Conservation (phyloP, 2,113 vertebrate genomes). For the Cacatua alba region DNA sequence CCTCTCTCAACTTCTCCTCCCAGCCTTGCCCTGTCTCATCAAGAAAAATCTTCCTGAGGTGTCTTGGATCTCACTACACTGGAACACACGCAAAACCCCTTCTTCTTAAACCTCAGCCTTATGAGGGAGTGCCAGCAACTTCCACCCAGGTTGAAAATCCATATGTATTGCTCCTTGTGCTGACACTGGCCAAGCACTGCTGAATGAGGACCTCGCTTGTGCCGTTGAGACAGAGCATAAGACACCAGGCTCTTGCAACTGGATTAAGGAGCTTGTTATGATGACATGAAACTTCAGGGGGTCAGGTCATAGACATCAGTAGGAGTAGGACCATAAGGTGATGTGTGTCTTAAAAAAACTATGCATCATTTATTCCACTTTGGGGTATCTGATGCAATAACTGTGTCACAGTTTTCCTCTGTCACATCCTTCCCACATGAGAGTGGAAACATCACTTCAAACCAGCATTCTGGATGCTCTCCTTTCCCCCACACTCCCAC, state of each 20-base stretch:
- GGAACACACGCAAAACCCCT: not conserved
- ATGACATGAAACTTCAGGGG: not conserved
- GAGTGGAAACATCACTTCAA: constrained; percentile 42
- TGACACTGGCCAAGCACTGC: not conserved
- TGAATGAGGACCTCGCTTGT: not conserved
- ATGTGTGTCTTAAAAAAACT: not conserved
- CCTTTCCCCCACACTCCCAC: constrained; percentile 60
- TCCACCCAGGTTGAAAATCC: not conserved
- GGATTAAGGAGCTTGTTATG: not conserved
- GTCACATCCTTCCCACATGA: constrained; percentile 48
- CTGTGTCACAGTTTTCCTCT: constrained; percentile 14
- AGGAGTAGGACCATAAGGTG: not conserved
- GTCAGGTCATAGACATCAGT: not conserved
- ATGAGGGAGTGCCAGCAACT: not conserved
- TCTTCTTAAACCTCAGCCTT: not conserved
- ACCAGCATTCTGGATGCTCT: constrained; percentile 28
- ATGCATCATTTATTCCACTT: constrained; percentile 36
- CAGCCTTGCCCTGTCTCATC: not conserved
- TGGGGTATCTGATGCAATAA: constrained; percentile 37
- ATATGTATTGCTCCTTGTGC: not conserved
- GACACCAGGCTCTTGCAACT: not conserved
- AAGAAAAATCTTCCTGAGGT: not conserved
- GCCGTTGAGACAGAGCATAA: not conserved
- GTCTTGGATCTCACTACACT: not conserved
- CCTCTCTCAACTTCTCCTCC: not conserved